These are phyloP conservation scores for Nyleta sp. DNA, from an alignment of 2,888 invertebrate species.

Conservation along the genomic window DNA sequence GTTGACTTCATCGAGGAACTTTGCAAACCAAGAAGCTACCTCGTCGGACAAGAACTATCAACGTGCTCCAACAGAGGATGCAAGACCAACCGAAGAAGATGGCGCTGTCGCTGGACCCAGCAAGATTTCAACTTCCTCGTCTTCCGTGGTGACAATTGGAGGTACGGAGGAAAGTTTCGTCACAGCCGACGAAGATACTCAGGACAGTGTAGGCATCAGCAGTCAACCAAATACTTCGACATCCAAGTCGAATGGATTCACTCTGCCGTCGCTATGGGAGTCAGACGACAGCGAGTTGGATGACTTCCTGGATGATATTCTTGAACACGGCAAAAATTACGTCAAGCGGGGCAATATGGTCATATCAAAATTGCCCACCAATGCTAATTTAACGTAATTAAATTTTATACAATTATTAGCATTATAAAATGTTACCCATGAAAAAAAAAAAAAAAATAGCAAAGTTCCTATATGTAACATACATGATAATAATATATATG, in stretches of 20 bases:
- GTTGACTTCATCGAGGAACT: conserved; percentile 25
- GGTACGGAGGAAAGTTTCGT: conserved; percentile 77
- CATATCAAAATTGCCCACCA: conserved; percentile 78
- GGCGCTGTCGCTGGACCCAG: conserved; percentile 66
- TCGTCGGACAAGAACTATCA: conserved; percentile 64
- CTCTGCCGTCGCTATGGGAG: conserved; percentile 88
- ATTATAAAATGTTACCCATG: conserved; percentile 92
- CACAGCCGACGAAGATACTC: conserved; percentile 78
- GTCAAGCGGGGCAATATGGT: conserved; percentile 83
- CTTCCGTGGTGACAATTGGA: conserved; percentile 69
- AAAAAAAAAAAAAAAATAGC: no score
- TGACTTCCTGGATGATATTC: conserved; percentile 88
- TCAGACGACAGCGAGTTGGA: conserved; percentile 93
- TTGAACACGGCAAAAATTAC: conserved; percentile 85
- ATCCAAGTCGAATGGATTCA: conserved; percentile 82
- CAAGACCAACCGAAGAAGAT: conserved; percentile 72
- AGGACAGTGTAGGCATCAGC: conserved; percentile 74
- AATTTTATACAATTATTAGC: conserved; percentile 8
- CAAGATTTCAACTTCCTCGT: conserved; percentile 15
- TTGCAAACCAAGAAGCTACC: conserved; percentile 23
- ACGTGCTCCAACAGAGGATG: conserved; percentile 69
- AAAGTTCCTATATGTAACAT: no score
- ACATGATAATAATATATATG: no score
- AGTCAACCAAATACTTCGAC: conserved; percentile 72
- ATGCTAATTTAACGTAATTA: conserved; percentile 75